Evolutionary conservation across 2,797 vertebrate genomes (phyloP), one percentile per base, ranked within the genome.

Genomic region (Muraenolepis orangiensis): DNA sequence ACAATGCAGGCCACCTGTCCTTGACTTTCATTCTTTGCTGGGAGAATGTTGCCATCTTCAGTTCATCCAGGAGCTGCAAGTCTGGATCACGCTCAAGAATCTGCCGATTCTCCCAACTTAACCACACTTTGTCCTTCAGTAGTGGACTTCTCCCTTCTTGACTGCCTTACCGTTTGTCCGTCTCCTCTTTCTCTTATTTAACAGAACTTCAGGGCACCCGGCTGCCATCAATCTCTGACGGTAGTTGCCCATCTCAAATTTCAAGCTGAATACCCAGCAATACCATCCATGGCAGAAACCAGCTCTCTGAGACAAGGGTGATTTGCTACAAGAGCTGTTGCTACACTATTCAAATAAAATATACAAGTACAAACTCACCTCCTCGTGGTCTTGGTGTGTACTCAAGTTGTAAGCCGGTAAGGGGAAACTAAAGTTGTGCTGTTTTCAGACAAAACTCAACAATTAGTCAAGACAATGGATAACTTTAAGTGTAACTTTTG

Each of bases 241-340:
- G 23, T 79, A 86, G 72, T 84, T 84, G 30, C 74, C 83, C 74
- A 86, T 82, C 28, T 85, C 82, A 26, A 79, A 80, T 78, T 6
- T 64, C 51, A 85, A 26, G 72, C 79, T 82, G 23, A 77, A 79
- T n/a, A 1, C 8, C 46, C 46, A 84, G 40, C 77, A 77, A 38
- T 82, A 81, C 81, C 77, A 85, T 74, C 73, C 80, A 74, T 71
- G 70, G 2, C 7, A 68, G 80, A 76, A 11, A 67, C 78, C 0
- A 61, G 76, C 28, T 82, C 76, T 29, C 70, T 77, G 71, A 86
- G 74, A 72, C 79, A 80, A 29, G 68, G 66, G n/a, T 83, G 82
- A 61, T 81, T 86, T 40, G 13, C 74, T 42, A 79, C 73, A 69
- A 81, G 77, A 78, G 81, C 82, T 84, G 42, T 71, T 73, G n/a